phyloP scores from a whole-genome alignment of 2,113 vertebrate species.

The Athene cunicularia region DNA sequence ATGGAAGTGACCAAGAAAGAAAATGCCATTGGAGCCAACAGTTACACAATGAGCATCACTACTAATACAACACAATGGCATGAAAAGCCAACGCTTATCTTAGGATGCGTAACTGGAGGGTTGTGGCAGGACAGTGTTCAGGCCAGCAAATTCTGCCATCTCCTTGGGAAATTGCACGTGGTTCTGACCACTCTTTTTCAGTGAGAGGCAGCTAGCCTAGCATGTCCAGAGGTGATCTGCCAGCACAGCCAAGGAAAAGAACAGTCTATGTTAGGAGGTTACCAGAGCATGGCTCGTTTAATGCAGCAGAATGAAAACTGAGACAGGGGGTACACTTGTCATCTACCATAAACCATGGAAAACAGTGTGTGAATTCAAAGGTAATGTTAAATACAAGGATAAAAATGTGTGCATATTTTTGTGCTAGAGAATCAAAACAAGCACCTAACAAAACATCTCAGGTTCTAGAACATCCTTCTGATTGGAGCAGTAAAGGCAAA shows the following conservation, averaged over 20 bases:
- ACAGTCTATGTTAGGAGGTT: neutral
- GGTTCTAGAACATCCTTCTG: neutral
- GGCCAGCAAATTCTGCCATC: neutral
- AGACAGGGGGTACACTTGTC: neutral
- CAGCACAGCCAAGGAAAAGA: neutral
- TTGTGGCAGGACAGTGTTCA: neutral
- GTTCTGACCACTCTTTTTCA: neutral
- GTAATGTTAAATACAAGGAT: neutral
- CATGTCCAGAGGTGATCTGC: neutral
- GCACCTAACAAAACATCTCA: neutral
- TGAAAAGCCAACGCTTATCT: neutral
- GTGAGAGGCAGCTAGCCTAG: neutral
- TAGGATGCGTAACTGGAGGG: neutral
- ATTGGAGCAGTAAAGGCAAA: neutral
- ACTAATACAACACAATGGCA: neutral
- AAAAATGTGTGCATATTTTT: neutral
- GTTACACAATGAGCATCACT: neutral
- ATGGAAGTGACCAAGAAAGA: neutral
- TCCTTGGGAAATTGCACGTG: fast-evolving
- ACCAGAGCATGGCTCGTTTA: neutral
- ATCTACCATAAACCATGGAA: neutral
- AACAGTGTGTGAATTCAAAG: neutral
- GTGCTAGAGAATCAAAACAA: neutral
- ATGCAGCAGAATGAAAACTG: neutral
- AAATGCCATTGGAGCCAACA: neutral